Evolutionary conservation across 2,113 vertebrate genomes (phyloP).

Genomic region (Anguilla rostrata): DNA sequence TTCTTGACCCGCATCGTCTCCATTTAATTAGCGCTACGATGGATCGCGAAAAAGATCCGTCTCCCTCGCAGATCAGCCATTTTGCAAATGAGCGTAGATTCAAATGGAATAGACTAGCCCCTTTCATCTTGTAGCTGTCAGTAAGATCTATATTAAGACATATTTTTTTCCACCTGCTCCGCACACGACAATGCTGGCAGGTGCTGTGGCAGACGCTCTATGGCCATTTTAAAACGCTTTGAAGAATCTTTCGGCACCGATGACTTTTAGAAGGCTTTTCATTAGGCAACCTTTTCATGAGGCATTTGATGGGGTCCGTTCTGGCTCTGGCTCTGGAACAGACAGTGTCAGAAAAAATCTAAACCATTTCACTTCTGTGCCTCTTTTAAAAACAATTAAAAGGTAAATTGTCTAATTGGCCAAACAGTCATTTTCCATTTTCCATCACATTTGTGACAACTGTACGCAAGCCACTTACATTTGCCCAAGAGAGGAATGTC

Average conservation of each 20-base stretch:
- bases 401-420: conserved; percentile 32
- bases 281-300: conserved; percentile 18
- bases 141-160: conserved; percentile 52
- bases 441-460: not conserved
- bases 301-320: not conserved
- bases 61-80: conserved; percentile 32
- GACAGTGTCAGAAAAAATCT: conserved; percentile 10
- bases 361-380: not conserved
- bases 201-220: conserved; percentile 14
- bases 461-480: conserved; percentile 5
- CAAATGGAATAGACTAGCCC: conserved; percentile 27
- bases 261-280: not conserved
- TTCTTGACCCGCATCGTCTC: not conserved
- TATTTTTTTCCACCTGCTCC: conserved; percentile 32
- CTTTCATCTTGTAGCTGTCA: conserved; percentile 48
- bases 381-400: conserved; percentile 11
- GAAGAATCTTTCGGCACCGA: conserved; percentile 10
- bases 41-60: conserved; percentile 1
- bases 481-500: conserved; percentile 14
- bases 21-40: conserved; percentile 18
- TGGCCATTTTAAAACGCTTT: conserved; percentile 6
- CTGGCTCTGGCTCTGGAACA: not conserved
- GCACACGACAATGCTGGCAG: conserved; percentile 26
- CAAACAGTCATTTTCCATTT: conserved; percentile 22
- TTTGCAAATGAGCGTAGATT: conserved; percentile 48